Percentiles rank a stretch among this genome's conserved stretches.
Conservation (phyloP, 2,113 vertebrate genomes). For the Tychaedon coryphoeus region DNA sequence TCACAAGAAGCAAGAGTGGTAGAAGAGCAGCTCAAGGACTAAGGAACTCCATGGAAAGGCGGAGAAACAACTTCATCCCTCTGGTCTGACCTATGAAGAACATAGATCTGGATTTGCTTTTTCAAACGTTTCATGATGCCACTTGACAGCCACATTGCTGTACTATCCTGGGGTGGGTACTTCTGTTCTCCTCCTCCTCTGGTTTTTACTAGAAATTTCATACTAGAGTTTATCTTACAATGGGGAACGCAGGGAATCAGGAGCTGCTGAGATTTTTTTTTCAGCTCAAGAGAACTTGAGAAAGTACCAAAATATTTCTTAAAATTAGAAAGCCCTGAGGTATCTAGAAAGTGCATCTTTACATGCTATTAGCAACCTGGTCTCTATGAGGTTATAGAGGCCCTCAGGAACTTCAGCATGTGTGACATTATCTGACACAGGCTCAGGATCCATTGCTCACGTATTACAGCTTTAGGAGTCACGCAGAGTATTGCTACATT, state of each 20-base stretch:
- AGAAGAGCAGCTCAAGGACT: background rate
- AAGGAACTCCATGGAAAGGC: background rate
- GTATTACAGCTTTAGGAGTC: background rate
- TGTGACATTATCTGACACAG: background rate
- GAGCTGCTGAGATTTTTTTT: background rate
- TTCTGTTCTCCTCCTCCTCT: background rate
- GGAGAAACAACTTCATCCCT: background rate
- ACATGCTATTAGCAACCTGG: background rate
- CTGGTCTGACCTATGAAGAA: background rate
- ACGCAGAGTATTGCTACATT: background rate
- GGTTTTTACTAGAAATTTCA: background rate
- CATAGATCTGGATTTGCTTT: background rate
- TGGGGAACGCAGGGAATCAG: background rate
- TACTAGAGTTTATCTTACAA: background rate
- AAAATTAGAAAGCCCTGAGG: background rate
- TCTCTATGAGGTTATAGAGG: rapidly evolving
- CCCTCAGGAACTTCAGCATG: background rate
- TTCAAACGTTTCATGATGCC: background rate
- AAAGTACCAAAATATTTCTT: background rate
- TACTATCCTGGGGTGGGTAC: background rate
- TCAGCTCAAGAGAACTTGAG: background rate
- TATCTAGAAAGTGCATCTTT: background rate
- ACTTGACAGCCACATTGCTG: background rate
- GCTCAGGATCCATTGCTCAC: background rate
- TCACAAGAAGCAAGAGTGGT: background rate